Conservation (phyloP, 2,888 invertebrate species). For the Acrobeloides nanus region DNA sequence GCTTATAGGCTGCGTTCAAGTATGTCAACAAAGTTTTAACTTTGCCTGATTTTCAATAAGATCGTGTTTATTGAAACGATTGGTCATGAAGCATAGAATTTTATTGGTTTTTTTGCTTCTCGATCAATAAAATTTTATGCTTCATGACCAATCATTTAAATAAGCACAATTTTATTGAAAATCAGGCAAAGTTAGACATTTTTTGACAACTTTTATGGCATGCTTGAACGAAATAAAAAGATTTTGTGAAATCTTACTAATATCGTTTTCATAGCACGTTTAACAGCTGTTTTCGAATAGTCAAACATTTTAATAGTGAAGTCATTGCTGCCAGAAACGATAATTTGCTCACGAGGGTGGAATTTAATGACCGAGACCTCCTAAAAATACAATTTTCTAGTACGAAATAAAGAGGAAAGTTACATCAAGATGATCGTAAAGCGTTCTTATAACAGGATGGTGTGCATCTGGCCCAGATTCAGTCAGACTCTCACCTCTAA, state of each 20-base stretch:
- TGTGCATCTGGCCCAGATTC: slow-evolving; percentile 58
- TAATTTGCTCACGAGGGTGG: slow-evolving; percentile 85
- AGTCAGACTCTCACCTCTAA: slow-evolving; percentile 58
- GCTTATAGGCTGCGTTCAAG: not conserved
- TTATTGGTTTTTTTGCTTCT: too few species aligned
- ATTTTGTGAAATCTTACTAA: slow-evolving; percentile 19
- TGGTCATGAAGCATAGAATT: slow-evolving; percentile 4
- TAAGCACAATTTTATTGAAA: too few species aligned
- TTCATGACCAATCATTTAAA: too few species aligned
- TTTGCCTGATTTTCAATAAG: too few species aligned
- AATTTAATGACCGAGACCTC: slow-evolving; percentile 94
- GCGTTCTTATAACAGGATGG: slow-evolving; percentile 92
- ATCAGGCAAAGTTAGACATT: too few species aligned
- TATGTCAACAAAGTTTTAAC: too few species aligned
- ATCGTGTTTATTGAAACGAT: too few species aligned
- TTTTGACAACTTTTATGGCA: too few species aligned
- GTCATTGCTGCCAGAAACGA: slow-evolving; percentile 89
- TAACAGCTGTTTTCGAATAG: slow-evolving; percentile 94
- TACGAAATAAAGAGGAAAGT: slow-evolving; percentile 4
- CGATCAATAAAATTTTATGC: too few species aligned
- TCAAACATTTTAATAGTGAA: slow-evolving; percentile 92
- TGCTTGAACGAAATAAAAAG: not conserved
- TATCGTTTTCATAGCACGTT: slow-evolving; percentile 90
- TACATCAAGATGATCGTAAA: slow-evolving; percentile 86
- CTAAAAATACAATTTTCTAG: slow-evolving; percentile 36